A percentile compares a stretch with the other conserved stretches of the same genome.
Conservation (phyloP, 2,888 invertebrate species). For the Nineta flava region DNA sequence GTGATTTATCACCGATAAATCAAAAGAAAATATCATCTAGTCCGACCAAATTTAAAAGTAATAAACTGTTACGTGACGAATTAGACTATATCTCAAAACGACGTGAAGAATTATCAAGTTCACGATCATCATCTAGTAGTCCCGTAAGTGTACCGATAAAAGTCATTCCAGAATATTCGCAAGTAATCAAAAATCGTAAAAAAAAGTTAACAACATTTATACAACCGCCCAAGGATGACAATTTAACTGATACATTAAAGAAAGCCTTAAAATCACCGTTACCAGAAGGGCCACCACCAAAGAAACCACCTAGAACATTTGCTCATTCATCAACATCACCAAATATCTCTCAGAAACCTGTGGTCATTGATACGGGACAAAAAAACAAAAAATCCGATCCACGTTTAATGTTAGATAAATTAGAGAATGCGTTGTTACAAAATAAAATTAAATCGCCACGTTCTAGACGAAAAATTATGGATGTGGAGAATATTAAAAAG, state of each 20-base stretch:
- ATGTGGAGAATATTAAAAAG: neutral
- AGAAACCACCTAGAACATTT: slow-evolving; percentile 57
- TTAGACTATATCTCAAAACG: slow-evolving; percentile 2
- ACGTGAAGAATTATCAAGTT: neutral
- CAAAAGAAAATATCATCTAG: slow-evolving; percentile 1
- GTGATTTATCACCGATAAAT: neutral
- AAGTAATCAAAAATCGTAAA: slow-evolving; percentile 5
- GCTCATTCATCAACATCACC: slow-evolving; percentile 21
- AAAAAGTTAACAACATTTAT: slow-evolving; percentile 3
- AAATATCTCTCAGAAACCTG: neutral
- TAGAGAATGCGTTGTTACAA: slow-evolving; percentile 41
- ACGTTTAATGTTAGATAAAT: slow-evolving; percentile 46
- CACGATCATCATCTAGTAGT: neutral
- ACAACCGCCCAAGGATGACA: slow-evolving; percentile 11
- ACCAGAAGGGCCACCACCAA: slow-evolving; percentile 54
- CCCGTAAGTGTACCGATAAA: neutral
- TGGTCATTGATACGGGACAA: neutral
- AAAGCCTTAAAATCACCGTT: slow-evolving; percentile 49
- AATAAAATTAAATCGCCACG: slow-evolving; percentile 21
- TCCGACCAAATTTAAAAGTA: neutral
- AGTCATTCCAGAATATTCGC: slow-evolving; percentile 6
- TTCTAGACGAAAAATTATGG: slow-evolving; percentile 1
- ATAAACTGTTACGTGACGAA: slow-evolving; percentile 4
- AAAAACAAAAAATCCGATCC: slow-evolving; percentile 28
- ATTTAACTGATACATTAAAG: slow-evolving; percentile 40